phyloP scores from a whole-genome alignment of 2,797 vertebrate genomes.

The Rhynchonycteris naso region DNA sequence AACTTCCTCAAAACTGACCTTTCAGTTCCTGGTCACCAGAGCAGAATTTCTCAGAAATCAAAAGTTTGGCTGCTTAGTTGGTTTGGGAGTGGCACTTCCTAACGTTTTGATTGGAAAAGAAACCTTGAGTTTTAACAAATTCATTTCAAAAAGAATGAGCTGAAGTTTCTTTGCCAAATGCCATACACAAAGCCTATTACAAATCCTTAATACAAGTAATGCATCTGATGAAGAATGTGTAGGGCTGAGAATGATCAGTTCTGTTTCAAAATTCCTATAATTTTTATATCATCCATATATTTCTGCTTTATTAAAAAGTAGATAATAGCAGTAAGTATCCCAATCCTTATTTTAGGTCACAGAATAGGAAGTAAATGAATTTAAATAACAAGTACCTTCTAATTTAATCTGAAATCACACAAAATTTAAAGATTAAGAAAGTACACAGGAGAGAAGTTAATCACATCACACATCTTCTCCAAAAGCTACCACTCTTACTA shows the following conservation, averaged over 20 bases:
- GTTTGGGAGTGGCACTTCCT: constrained; percentile 77
- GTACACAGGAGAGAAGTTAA: not conserved
- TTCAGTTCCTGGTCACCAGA: constrained; percentile 68
- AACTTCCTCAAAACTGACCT: constrained; percentile 52
- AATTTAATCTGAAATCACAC: not conserved
- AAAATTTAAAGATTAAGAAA: constrained; percentile 4
- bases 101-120: constrained; percentile 80
- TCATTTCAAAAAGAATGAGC: constrained; percentile 73
- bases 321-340: not conserved
- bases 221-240: not conserved
- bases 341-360: not conserved
- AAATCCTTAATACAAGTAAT: constrained; percentile 25
- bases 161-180: constrained; percentile 63
- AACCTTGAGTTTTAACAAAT: constrained; percentile 78
- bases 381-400: constrained; percentile 14
- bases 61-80: constrained; percentile 39
- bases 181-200: constrained; percentile 31
- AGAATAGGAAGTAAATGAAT: not conserved
- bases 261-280: not conserved
- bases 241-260: constrained; percentile 33
- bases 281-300: not conserved
- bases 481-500: not conserved
- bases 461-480: not conserved
- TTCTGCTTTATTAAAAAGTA: not conserved
- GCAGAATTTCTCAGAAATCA: constrained; percentile 75